These are phyloP conservation scores for Apteryx mantelli DNA, from an alignment of 2,113 vertebrate species.

Conservation along the genomic window DNA sequence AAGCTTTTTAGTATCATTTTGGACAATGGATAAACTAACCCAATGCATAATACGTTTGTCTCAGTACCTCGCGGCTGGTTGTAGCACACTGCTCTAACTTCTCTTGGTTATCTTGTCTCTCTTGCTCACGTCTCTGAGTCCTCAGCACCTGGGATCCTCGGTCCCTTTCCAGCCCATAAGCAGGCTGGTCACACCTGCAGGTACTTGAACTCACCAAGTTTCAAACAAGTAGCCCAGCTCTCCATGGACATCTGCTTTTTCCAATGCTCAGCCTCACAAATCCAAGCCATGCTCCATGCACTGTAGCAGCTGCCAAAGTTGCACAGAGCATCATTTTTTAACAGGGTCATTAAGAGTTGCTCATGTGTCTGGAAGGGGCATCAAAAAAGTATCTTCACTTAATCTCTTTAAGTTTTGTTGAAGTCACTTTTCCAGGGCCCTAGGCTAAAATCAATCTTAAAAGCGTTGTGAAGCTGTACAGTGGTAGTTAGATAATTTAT, in stretches of 20 bases:
- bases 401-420: conserved; percentile 43
- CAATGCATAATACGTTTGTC: neutral
- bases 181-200: neutral
- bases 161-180: neutral
- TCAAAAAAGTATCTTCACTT: neutral
- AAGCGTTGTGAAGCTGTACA: neutral
- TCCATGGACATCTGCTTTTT: neutral
- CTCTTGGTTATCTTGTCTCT: neutral
- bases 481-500: conserved; percentile 39
- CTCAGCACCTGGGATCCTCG: neutral
- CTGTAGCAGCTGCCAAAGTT: neutral
- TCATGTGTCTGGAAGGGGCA: neutral
- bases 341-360: neutral
- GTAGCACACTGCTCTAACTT: neutral
- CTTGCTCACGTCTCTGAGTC: neutral
- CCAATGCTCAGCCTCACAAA: no score
- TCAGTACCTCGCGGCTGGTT: neutral
- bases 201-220: neutral
- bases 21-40: neutral
- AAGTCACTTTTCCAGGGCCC: conserved; percentile 24
- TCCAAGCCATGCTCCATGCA: fast-evolving
- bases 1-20: neutral
- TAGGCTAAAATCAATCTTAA: conserved; percentile 51
- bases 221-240: neutral
- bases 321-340: neutral